Conservation (phyloP, 2,113 vertebrate species). For the Lathamus discolor region DNA sequence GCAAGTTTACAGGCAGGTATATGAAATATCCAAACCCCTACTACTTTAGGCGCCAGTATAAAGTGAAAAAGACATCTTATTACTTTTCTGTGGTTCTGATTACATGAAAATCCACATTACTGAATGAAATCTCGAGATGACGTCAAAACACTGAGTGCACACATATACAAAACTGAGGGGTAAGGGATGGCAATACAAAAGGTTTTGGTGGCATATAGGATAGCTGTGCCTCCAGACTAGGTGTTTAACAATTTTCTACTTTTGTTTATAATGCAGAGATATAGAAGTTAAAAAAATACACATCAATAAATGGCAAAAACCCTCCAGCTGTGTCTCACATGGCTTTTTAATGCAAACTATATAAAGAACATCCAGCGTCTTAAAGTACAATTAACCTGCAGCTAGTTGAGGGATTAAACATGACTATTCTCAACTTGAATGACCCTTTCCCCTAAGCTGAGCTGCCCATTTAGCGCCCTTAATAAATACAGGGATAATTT, state of each 20-base stretch:
- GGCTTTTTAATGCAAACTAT: conserved; percentile 40
- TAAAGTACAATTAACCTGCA: conserved; percentile 75
- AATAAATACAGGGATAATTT: conserved; percentile 93
- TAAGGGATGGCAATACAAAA: background rate
- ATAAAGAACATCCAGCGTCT: conserved; percentile 49
- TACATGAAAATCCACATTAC: background rate
- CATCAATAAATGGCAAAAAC: background rate
- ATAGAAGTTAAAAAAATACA: conserved; percentile 40
- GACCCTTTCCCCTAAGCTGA: conserved; percentile 76
- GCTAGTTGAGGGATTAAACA: conserved; percentile 71
- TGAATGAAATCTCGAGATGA: background rate
- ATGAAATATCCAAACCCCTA: background rate
- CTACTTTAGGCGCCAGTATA: background rate
- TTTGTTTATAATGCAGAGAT: conserved; percentile 34
- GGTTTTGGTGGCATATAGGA: conserved; percentile 18
- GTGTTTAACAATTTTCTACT: conserved; percentile 45
- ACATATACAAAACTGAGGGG: background rate
- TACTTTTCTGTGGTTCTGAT: background rate
- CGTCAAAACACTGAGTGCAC: background rate
- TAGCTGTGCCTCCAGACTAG: conserved; percentile 2
- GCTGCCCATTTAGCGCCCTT: conserved; percentile 81
- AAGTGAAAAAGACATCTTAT: background rate
- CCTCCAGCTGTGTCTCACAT: conserved; percentile 37
- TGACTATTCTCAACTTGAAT: conserved; percentile 78
- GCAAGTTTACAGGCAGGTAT: background rate